phyloP scores from a whole-genome alignment of 2,113 vertebrate species.

The Zeus faber region DNA sequence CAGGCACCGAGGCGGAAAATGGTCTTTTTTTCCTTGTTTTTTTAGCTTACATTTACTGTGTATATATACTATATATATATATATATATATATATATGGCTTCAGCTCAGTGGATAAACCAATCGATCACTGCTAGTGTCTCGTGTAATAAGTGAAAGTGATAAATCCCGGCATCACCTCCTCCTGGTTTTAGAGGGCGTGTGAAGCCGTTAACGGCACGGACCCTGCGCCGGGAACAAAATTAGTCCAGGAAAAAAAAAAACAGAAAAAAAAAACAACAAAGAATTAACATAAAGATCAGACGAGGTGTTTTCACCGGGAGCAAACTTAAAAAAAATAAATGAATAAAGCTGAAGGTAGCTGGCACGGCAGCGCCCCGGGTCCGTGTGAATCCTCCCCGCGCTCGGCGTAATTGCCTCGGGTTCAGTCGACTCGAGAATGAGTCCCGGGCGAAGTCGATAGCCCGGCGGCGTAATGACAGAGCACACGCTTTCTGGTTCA shows the following conservation, averaged over 20 bases:
- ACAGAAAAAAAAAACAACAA: too few relatives aligned
- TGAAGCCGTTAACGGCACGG: background rate
- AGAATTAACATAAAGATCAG: slow-evolving; percentile 53
- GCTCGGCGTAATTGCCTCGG: slow-evolving; percentile 44
- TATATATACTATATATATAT: slow-evolving; percentile 16
- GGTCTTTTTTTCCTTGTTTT: slow-evolving; percentile 17
- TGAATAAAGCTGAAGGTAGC: slow-evolving; percentile 45
- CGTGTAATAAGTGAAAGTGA: slow-evolving; percentile 58
- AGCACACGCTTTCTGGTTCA: slow-evolving; percentile 47
- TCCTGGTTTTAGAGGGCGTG: too few relatives aligned
- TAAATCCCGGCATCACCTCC: slow-evolving; percentile 61
- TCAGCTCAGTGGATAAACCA: slow-evolving; percentile 51
- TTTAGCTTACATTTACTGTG: slow-evolving; percentile 35
- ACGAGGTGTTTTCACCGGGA: slow-evolving; percentile 21
- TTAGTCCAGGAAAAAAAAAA: too few relatives aligned
- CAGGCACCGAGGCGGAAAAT: slow-evolving; percentile 43
- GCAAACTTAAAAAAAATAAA: slow-evolving; percentile 26
- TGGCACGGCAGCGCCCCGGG: slow-evolving; percentile 9
- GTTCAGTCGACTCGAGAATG: slow-evolving; percentile 39
- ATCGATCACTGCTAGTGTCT: slow-evolving; percentile 63
- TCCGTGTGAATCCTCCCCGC: slow-evolving; percentile 40
- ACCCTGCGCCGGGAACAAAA: too few relatives aligned
- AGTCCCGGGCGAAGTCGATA: slow-evolving; percentile 41
- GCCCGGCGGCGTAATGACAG: slow-evolving; percentile 47
- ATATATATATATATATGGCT: slow-evolving; percentile 51